phyloP scores from a whole-genome alignment of 2,797 vertebrate genomes.

The Premnoplex brunnescens region DNA sequence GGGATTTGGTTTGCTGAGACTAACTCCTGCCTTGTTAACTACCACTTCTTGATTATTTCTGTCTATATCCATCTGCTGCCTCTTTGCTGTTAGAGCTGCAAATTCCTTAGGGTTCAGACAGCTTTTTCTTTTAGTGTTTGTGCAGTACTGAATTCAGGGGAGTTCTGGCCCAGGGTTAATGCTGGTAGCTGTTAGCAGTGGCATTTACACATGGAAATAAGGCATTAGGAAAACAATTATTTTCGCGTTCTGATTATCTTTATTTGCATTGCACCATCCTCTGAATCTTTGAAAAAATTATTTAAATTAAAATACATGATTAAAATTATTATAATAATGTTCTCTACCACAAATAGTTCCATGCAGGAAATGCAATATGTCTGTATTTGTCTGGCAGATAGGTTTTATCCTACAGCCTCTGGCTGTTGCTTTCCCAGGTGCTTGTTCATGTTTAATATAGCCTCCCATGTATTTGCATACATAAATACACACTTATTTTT shows the following conservation, averaged over 20 bases:
- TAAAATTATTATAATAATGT: slow-evolving; percentile 17
- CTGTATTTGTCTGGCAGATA: slow-evolving; percentile 16
- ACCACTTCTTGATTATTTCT: slow-evolving; percentile 55
- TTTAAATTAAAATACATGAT: slow-evolving; percentile 20
- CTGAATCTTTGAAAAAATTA: neutral
- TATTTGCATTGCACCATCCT: slow-evolving; percentile 6
- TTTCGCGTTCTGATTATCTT: neutral
- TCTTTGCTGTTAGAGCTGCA: slow-evolving; percentile 28
- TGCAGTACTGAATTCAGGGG: neutral
- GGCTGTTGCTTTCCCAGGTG: neutral
- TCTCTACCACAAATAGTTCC: slow-evolving; percentile 20
- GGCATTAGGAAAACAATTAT: slow-evolving; percentile 30
- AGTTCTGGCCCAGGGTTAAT: slow-evolving; percentile 9
- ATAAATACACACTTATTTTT: slow-evolving; percentile 26
- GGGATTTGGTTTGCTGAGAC: slow-evolving; percentile 42
- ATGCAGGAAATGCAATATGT: neutral
- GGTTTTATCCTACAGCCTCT: slow-evolving; percentile 22
- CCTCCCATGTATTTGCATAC: neutral
- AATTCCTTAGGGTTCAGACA: slow-evolving; percentile 22
- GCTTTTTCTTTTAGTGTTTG: slow-evolving; percentile 11
- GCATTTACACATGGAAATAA: slow-evolving; percentile 21
- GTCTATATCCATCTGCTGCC: slow-evolving; percentile 59
- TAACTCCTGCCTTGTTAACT: slow-evolving; percentile 57
- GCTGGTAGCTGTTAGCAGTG: neutral
- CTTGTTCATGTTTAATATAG: slow-evolving; percentile 47